Evolutionary conservation across 2,113 vertebrate genomes (phyloP).

Genomic region (Lagenorhynchus albirostris): DNA sequence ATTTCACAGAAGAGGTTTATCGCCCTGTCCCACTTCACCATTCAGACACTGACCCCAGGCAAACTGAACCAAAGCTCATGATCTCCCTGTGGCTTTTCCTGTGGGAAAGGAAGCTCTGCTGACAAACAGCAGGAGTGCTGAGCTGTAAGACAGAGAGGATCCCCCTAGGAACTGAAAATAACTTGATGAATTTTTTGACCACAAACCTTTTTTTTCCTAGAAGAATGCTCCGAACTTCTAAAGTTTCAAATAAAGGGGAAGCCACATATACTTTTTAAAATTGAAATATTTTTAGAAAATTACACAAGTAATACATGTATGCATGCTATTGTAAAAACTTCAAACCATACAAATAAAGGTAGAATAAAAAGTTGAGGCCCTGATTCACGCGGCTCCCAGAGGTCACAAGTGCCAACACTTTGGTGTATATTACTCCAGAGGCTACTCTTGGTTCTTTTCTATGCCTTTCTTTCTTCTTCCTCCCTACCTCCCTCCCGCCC

Average conservation of each 20-base stretch:
- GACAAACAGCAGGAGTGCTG: background rate
- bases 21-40: background rate
- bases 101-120: background rate
- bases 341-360: background rate
- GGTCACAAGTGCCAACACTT: background rate
- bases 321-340: background rate
- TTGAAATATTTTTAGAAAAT: background rate
- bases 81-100: background rate
- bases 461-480: background rate
- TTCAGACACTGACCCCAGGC: background rate
- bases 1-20: background rate
- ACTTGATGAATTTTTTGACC: conserved; percentile 15
- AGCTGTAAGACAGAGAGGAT: background rate
- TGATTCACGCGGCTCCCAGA: background rate
- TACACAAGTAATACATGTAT: background rate
- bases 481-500: background rate
- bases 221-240: background rate
- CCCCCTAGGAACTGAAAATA: conserved; percentile 17
- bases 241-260: conserved; percentile 14
- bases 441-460: background rate
- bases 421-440: background rate
- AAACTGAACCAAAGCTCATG: background rate
- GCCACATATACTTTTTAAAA: background rate
- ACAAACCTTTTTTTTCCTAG: background rate
- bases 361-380: background rate